Evolutionary conservation across 2,797 vertebrate genomes (phyloP).

Genomic region (Myripristis jacobus): DNA sequence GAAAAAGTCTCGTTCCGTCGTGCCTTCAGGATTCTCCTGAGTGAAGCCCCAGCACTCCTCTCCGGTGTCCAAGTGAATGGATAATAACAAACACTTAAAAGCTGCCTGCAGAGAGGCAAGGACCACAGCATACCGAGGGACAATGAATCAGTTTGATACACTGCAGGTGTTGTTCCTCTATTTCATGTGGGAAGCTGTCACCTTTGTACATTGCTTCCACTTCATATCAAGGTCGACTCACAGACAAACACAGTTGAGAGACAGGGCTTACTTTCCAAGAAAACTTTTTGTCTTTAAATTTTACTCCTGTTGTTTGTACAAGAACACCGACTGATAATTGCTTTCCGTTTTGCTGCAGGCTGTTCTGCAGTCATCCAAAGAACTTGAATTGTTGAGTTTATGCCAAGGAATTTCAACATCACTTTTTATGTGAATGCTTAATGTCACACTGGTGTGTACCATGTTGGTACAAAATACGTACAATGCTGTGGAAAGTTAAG

Average conservation of each 20-base stretch:
- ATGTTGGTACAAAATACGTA: too few species aligned
- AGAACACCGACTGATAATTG: not conserved
- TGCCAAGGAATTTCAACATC: too few species aligned
- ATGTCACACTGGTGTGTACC: not conserved
- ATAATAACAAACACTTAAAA: slow-evolving; percentile 19
- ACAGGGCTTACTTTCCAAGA: not conserved
- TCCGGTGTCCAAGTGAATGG: slow-evolving; percentile 15
- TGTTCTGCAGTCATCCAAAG: slow-evolving; percentile 1
- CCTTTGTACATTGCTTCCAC: slow-evolving; percentile 38
- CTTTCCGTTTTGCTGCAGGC: slow-evolving; percentile 18
- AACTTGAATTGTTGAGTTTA: slow-evolving; percentile 1
- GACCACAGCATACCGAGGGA: slow-evolving; percentile 15
- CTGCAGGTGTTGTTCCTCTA: slow-evolving; percentile 46
- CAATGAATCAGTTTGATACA: slow-evolving; percentile 52
- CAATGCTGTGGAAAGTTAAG: too few species aligned
- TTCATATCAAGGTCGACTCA: slow-evolving; percentile 45
- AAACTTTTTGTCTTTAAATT: too few species aligned
- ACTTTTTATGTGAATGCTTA: slow-evolving; percentile 1
- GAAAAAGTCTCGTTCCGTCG: too few species aligned
- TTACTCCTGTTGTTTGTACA: slow-evolving; percentile 2
- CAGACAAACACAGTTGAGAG: slow-evolving; percentile 15
- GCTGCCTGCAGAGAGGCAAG: slow-evolving; percentile 13
- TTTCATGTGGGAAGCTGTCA: slow-evolving; percentile 51
- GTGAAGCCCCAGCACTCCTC: not conserved
- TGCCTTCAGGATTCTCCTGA: slow-evolving; percentile 3